Conservation (phyloP, 2,113 vertebrate genomes). For the Speoplatyrhinus poulsoni region DNA sequence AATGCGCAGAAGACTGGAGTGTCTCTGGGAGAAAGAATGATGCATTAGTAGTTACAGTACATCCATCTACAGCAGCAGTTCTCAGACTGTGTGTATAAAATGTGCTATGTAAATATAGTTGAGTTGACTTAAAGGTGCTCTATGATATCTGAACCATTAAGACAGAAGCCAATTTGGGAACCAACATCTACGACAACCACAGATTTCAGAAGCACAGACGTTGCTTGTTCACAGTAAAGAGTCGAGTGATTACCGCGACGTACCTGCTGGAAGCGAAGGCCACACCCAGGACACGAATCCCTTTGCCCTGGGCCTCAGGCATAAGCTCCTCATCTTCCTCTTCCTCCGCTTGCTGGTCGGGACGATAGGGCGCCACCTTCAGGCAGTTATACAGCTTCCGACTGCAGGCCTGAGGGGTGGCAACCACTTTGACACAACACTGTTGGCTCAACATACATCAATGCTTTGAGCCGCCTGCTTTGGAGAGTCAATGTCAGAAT, state of each 20-base stretch:
- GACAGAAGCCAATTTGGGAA: no score
- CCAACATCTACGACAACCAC: no score
- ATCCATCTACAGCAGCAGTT: no score
- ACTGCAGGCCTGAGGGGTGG: slow-evolving; percentile 79
- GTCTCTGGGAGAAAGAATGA: slow-evolving; percentile 72
- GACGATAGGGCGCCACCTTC: slow-evolving; percentile 85
- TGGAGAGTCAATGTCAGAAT: slow-evolving; percentile 15
- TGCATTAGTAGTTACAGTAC: no score
- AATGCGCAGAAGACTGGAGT: slow-evolving; percentile 87
- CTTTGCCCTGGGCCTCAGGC: slow-evolving; percentile 88
- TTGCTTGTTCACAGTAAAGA: background rate
- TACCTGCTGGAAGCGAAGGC: slow-evolving; percentile 87
- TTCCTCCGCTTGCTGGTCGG: slow-evolving; percentile 89
- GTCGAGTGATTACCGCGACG: background rate
- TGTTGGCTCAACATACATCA: slow-evolving; percentile 25
- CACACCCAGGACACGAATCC: slow-evolving; percentile 86
- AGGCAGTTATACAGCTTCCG: slow-evolving; percentile 88
- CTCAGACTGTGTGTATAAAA: no score
- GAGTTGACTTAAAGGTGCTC: no score
- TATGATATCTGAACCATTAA: no score
- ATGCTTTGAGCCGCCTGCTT: slow-evolving; percentile 21
- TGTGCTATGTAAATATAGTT: no score
- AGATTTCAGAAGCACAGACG: background rate
- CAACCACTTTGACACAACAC: slow-evolving; percentile 13
- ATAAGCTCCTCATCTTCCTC: slow-evolving; percentile 87